Conservation (phyloP, 2,113 vertebrate genomes). For the Copsychus sechellarum region DNA sequence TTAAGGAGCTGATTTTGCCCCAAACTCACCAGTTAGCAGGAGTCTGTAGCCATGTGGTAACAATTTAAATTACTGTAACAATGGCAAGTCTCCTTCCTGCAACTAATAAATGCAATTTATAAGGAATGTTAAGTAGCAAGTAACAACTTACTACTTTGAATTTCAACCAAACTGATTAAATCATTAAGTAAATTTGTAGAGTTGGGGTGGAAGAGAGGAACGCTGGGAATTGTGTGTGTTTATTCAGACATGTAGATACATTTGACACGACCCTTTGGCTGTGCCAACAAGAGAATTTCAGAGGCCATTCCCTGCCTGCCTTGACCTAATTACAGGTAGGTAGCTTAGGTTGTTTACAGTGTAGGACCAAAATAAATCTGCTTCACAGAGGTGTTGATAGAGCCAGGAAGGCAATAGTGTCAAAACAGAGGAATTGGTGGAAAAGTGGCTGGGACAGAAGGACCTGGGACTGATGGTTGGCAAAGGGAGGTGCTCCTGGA, state of each 20-base stretch:
- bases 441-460: not conserved
- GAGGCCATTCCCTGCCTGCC: not conserved
- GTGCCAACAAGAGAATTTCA: conserved; percentile 32
- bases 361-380: not conserved
- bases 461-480: not conserved
- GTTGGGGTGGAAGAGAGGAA: conserved; percentile 65
- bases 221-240: conserved; percentile 33
- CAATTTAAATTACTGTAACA: conserved; percentile 80
- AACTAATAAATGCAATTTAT: conserved; percentile 86
- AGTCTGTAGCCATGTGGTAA: conserved; percentile 78
- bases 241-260: conserved; percentile 31
- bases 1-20: conserved; percentile 69
- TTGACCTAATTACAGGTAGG: not conserved
- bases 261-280: conserved; percentile 5
- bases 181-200: conserved; percentile 77
- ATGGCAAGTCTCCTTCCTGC: conserved; percentile 77
- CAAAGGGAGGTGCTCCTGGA: not conserved
- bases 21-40: conserved; percentile 68
- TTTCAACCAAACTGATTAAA: conserved; percentile 81
- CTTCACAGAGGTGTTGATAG: not conserved
- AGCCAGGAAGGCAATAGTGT: not conserved
- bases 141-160: conserved; percentile 81
- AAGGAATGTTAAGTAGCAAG: conserved; percentile 85
- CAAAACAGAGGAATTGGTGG: no score
- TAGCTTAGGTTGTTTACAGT: not conserved